A percentile compares a stretch with the other conserved stretches of the same genome.
Evolutionary conservation across 1,140 invertebrate genomes (phyloP).

Genomic region (Drosophila suzukii): DNA sequence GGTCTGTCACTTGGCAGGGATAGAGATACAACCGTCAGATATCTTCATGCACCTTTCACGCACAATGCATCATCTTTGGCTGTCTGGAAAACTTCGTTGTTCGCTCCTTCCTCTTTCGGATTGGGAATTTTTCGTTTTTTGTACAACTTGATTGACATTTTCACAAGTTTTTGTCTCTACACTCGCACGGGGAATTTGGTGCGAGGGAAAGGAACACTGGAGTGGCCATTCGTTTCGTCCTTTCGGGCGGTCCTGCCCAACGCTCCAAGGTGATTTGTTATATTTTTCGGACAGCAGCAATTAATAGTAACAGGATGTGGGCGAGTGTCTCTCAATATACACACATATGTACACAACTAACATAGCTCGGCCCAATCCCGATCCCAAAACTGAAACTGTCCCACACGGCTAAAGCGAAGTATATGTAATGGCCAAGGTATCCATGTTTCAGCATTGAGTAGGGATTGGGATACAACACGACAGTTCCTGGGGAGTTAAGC

Average conservation of each 20-base stretch:
- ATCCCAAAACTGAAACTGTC: constrained; percentile 52
- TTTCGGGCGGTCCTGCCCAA: constrained; percentile 56
- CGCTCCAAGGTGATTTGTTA: constrained; percentile 81
- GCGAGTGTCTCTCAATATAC: constrained; percentile 48
- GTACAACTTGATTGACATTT: constrained; percentile 82
- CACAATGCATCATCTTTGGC: constrained; percentile 82
- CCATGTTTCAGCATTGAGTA: constrained; percentile 15
- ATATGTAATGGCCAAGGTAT: constrained; percentile 11
- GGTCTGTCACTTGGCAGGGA: constrained; percentile 71
- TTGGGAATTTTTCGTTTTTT: constrained; percentile 47
- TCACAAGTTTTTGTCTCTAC: constrained; percentile 80
- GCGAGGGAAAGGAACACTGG: constrained; percentile 6
- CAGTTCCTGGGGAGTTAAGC: neutral
- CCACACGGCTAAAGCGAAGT: constrained; percentile 26
- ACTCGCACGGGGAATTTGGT: constrained; percentile 38
- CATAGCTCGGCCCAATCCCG: constrained; percentile 32
- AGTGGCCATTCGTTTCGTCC: constrained; percentile 61
- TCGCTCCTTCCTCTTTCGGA: constrained; percentile 28
- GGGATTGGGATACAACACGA: constrained; percentile 8
- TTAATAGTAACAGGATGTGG: constrained; percentile 83
- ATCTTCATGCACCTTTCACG: constrained; percentile 80
- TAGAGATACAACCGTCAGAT: constrained; percentile 79
- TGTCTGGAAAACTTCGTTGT: constrained; percentile 77
- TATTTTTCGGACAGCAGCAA: constrained; percentile 84
- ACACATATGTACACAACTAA: constrained; percentile 28